Base-by-base conservation (phyloP, 2,113 vertebrate species). In the Neodontobutis hainanensis region DNA sequence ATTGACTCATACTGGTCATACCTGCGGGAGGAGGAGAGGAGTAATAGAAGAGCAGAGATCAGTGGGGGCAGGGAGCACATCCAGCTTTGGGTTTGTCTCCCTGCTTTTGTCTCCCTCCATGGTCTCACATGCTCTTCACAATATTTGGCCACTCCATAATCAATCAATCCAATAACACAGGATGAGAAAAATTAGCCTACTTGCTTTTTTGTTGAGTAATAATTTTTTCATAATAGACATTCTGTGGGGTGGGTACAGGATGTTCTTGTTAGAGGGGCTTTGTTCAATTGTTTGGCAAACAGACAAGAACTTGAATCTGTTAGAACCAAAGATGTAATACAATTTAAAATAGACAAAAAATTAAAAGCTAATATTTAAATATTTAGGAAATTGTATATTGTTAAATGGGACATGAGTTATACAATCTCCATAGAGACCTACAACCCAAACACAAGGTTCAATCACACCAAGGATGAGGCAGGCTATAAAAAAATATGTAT, bases 1-100 rank as follows among this genome's bases (percentile, higher is more conserved):
- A 93, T 97, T 80, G 95, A 93, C 86, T 96, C 95, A 42, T 95
- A 98, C 59, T 95, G 93, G 85, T 95, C 95, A 83, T 94, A 98
- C 92, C 96, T 98, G 94, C 78, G 85, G 89, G 89, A 91, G 85
- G 89, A 86, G 86, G 73, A 86, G 83, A 85, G 81, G 90, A 88
- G 85, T 85, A 70, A 91, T 80, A 89, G 83, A 90, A 91, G 46
- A 91, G 90, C 80, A 90, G 77, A 90, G 87, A 85, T 87, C 89
- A 82, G 90, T 79, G 90, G 87, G 84, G 90, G 89, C 83, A 90
- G 84, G 80, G 83, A 87, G 70, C 86, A 77, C 78, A 78, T 80
- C 38, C 83, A 83, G 85, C 80, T 64, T 66, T 72, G 88, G 87
- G 84, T 90, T 85, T 87, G 81, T 90, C 88, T 89, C 75, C 82